phyloP scores from a whole-genome alignment of 2,888 invertebrate genomes.

The Saturnia pavonia region DNA sequence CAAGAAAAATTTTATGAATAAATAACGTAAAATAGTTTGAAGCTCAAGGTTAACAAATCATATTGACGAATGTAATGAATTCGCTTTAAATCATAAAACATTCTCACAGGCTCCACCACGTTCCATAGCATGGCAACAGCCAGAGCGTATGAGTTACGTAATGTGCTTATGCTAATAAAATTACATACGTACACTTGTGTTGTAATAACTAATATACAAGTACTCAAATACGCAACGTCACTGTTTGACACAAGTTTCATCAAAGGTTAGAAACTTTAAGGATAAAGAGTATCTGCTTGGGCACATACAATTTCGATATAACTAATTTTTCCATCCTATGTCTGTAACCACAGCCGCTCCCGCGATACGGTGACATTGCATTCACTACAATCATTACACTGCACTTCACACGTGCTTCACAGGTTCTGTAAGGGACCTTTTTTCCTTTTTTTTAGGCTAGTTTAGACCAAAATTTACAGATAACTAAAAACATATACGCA shows the following conservation, averaged over 20 bases:
- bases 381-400: too few species aligned
- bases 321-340: too few species aligned
- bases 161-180: slow-evolving; percentile 12
- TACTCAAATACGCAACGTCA: slow-evolving; percentile 25
- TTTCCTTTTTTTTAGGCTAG: too few species aligned
- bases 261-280: neutral
- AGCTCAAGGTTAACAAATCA: neutral
- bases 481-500: too few species aligned
- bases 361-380: too few species aligned
- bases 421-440: too few species aligned
- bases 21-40: neutral
- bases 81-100: neutral
- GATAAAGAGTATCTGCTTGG: neutral
- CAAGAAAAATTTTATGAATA: neutral
- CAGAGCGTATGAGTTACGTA: neutral
- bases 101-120: neutral
- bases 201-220: slow-evolving; percentile 22
- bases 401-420: too few species aligned
- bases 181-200: slow-evolving; percentile 15
- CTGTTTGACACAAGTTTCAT: slow-evolving; percentile 22
- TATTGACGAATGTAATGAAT: neutral
- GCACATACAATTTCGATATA: too few species aligned
- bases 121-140: neutral
- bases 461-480: too few species aligned
- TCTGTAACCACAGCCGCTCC: too few species aligned